Evolutionary conservation across 2,888 invertebrate genomes (phyloP), one percentile per base, ranked within the genome.

Genomic region (Glyphotaelius pellucidus): DNA sequence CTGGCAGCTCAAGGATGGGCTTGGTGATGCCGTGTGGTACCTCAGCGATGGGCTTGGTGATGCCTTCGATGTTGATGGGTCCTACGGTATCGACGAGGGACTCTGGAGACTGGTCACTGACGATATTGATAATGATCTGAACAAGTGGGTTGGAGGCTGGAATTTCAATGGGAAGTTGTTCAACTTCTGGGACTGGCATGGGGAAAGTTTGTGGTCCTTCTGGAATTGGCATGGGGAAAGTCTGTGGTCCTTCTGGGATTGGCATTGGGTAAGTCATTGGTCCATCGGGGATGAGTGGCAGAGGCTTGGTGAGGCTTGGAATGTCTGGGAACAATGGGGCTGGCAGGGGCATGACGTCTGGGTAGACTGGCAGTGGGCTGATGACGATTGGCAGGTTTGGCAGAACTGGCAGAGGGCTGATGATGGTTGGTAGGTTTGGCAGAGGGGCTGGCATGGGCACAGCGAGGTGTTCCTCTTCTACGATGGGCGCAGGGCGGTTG

Each of bases 111-210:
- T 67, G 80, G 47, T 92, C 90, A 67, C 87, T 89, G 32, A 30
- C 80, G 89, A 92, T 83, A 90, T 92, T 92, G 47, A 92, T 42
- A 81, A 92, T 92, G 90, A 92, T 91, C 84, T 92, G 92, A 42
- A 92, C 92, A 47, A 91, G 89, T 12, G 92, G 91, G 79, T 2
- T 79, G 79, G 88, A 19, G 14, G 11, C 87, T 31, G 52, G 52
- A 52, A 32, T 19, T 47, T 25, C 35, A 83, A 79, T 79, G 12
- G 32, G n/a, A 14, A 25, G 32, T 30, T 30, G 25, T 67, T 67
- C 67, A 67, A 67, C 32, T 11, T 84, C 84, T 31, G 84, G 84
- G n/a, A 84, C 19, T 38, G 31, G 35, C 38, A 38, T 32, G 35
- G 83, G 32, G 83, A 81, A 32, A 81, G 32, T 81, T 12, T 30